Percentiles rank a stretch among this genome's conserved stretches.
phyloP scores from a whole-genome alignment of 2,113 vertebrate species.

The Aegypius monachus region DNA sequence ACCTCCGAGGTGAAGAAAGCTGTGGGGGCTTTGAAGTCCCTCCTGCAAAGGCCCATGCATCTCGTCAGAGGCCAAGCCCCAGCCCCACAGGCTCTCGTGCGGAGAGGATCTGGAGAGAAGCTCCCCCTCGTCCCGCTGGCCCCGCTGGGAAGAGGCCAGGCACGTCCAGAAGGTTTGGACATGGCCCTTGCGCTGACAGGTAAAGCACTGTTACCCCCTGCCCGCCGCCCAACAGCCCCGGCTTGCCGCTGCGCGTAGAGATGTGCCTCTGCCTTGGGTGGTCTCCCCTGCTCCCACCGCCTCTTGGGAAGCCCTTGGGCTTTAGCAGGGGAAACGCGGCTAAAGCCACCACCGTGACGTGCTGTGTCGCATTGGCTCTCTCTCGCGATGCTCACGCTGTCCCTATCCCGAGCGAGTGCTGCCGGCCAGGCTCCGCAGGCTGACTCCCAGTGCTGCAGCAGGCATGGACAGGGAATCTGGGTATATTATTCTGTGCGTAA shows the following conservation, averaged over 20 bases:
- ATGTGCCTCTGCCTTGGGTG: not conserved
- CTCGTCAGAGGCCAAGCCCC: not conserved
- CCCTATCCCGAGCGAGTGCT: not conserved
- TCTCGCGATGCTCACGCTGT: not conserved
- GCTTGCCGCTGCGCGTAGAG: accelerated
- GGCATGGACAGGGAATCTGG: not conserved
- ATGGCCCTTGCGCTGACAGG: conserved; percentile 73
- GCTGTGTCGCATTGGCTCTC: not conserved
- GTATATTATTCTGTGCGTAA: not conserved
- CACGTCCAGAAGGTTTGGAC: not conserved
- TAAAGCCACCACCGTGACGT: accelerated
- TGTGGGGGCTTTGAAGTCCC: conserved; percentile 8
- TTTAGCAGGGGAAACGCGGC: not conserved
- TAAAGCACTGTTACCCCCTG: conserved; percentile 34
- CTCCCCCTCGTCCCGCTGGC: not conserved
- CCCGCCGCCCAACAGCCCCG: not conserved
- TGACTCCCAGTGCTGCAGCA: not conserved
- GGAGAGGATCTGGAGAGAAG: not conserved
- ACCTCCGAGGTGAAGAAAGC: conserved; percentile 26
- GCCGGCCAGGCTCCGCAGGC: not conserved
- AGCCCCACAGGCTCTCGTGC: not conserved
- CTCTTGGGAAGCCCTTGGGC: not conserved
- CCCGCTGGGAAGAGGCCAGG: not conserved
- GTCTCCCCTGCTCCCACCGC: not conserved
- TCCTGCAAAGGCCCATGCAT: not conserved